Evolutionary conservation across 2,113 vertebrate species (phyloP).

Genomic region (Peromyscus polionotus): DNA sequence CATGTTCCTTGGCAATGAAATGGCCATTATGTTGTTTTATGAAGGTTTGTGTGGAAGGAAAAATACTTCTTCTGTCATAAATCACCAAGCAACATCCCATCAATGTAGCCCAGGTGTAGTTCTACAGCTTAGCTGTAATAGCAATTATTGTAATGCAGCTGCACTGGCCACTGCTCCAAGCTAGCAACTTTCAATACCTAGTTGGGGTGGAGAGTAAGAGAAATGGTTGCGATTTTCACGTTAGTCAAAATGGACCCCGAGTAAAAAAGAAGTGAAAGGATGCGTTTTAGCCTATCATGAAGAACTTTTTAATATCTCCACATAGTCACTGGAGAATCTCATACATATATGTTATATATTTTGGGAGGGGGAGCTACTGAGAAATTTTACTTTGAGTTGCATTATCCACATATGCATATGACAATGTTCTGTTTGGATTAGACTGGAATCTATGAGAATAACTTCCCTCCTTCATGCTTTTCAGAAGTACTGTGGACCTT

Average conservation of each 20-base stretch:
- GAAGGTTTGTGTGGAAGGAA: slow-evolving; percentile 45
- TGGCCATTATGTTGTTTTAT: slow-evolving; percentile 62
- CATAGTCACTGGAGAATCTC: not conserved
- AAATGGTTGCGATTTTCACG: slow-evolving; percentile 14
- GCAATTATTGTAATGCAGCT: slow-evolving; percentile 15
- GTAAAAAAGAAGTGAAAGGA: not conserved
- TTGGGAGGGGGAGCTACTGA: not conserved
- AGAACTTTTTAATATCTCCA: not conserved
- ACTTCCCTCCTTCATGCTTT: accelerated
- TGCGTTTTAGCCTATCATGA: not conserved
- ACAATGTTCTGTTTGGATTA: not conserved
- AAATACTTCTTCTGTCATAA: slow-evolving; percentile 42
- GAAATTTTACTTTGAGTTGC: not conserved
- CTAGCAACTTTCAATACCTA: not conserved
- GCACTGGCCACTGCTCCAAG: not conserved
- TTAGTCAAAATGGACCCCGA: not conserved
- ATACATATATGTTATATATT: not conserved
- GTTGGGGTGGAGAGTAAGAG: not conserved
- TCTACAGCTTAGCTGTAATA: not conserved
- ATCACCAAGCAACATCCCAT: slow-evolving; percentile 1
- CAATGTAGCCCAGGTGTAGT: not conserved
- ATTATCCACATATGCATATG: not conserved
- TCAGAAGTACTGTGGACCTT: not conserved
- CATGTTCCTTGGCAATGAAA: slow-evolving; percentile 62
- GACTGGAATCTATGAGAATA: not conserved